Evolutionary conservation across 2,797 vertebrate genomes (phyloP).

Genomic region (Momotus momota): DNA sequence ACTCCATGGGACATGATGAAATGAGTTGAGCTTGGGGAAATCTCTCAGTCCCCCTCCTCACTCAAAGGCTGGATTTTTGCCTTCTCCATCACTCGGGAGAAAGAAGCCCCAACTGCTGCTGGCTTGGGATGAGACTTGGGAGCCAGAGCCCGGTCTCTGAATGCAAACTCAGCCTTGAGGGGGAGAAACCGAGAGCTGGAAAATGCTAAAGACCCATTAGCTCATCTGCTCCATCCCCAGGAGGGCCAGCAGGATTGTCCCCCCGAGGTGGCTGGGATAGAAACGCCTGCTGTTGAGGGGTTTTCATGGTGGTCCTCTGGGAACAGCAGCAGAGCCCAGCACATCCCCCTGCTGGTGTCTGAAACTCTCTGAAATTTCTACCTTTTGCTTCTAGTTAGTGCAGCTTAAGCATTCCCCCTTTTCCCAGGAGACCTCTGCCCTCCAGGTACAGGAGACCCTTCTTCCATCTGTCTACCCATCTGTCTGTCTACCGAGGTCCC

Average conservation of each 20-base stretch:
- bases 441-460: background rate
- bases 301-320: conserved; percentile 20
- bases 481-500: conserved; percentile 3
- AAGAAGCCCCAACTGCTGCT: background rate
- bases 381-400: conserved; percentile 16
- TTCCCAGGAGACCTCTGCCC: background rate
- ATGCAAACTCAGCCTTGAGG: background rate
- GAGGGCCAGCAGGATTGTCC: background rate
- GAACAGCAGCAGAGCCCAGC: background rate
- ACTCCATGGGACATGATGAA: background rate
- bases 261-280: background rate
- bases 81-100: background rate
- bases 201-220: conserved; percentile 38
- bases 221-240: background rate
- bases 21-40: background rate
- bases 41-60: background rate
- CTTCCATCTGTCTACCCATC: background rate
- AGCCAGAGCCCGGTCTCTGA: background rate
- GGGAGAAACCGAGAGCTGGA: background rate
- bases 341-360: background rate
- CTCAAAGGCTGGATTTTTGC: conserved; percentile 32
- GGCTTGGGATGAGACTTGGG: background rate
- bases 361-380: conserved; percentile 15
- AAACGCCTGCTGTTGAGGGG: background rate
- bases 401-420: background rate